These are phyloP conservation scores for Morpho achilles DNA, from an alignment of 2,888 invertebrate species.

Conservation along the genomic window DNA sequence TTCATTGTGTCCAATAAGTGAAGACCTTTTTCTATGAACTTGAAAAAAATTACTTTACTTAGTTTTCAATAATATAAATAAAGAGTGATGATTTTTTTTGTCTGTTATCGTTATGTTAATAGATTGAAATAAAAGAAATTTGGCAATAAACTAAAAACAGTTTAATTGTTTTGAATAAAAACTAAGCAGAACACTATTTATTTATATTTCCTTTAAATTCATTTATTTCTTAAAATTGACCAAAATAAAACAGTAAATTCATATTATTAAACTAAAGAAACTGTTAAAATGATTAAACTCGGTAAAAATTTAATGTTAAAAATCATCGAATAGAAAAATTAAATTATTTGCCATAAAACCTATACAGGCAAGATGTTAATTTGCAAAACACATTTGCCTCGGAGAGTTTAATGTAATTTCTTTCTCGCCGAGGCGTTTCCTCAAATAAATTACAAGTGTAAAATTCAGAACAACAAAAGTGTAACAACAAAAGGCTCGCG, in stretches of 20 bases:
- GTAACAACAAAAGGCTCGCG: conserved; percentile 77
- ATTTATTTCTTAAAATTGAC: neutral
- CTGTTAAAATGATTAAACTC: conserved; percentile 18
- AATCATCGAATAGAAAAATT: conserved; percentile 33
- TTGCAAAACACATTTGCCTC: conserved; percentile 76
- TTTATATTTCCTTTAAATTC: too few species aligned
- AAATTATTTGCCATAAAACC: conserved; percentile 48
- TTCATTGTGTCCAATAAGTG: too few species aligned
- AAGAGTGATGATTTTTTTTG: too few species aligned
- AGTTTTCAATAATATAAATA: too few species aligned
- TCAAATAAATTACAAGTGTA: conserved; percentile 80
- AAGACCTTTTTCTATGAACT: too few species aligned
- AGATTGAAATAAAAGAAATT: too few species aligned
- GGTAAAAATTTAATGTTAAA: conserved; percentile 13
- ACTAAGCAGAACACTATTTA: too few species aligned
- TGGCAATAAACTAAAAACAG: too few species aligned
- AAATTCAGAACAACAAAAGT: conserved; percentile 79
- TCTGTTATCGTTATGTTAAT: too few species aligned
- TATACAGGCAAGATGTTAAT: conserved; percentile 65
- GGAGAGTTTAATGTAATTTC: conserved; percentile 74
- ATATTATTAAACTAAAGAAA: conserved; percentile 10
- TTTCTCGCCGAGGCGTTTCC: conserved; percentile 76
- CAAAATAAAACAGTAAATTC: neutral
- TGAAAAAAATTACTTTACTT: too few species aligned
- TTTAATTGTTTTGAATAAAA: too few species aligned